Base-by-base conservation (phyloP, 1,140 invertebrate genomes). In the Drosophila ohnishii region DNA sequence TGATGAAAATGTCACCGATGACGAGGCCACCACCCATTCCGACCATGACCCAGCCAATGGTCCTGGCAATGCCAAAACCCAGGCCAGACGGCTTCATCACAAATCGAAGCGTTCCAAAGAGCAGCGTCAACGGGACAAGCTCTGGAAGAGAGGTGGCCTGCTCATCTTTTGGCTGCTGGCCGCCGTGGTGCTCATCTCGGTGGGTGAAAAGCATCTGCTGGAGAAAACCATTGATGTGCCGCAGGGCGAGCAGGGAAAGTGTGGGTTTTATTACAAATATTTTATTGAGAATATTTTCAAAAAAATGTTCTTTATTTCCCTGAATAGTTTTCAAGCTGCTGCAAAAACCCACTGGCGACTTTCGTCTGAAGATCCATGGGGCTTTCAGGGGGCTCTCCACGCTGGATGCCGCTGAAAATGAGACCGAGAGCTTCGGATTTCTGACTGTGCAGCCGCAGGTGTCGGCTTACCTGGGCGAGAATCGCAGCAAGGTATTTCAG, bases 201-300 rank as follows among this genome's bases (percentile, higher is more conserved):
- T 86, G 53, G 87, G 85, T 0, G 90, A 91, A 62, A 91, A 91
- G 51, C 86, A 91, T 70, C 57, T 91, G 63, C 57, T 91, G 47
- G 75, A 91, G 59, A 91, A 91, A 65, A 91, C 88, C 9, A 32
- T 91, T 0, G 76, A 78, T 32, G 90, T 91, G 57, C 90, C 90
- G 1, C 70, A 71, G 19, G 76, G 90, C 0, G 73, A 77, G 9
- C 37, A 55, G 11, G 84, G 81, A 16, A 91, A 91, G 57, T 76
- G 90, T 91, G 19, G 67, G 78, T 67, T 30, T 9, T 10, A 0
- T 25, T 6, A 0, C 9, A 6, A 51, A 19, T 16, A 32, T 7
- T 63, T 57, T 16, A 40, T 28, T 14, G 0, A 11, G 2, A n/a
- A 39, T 11, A 7, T 9, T 30, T 4, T 58, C 0, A 4, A 0